Evolutionary conservation across 2,797 vertebrate species (phyloP), one percentile per base, ranked within the genome.

Genomic region (Hyperoplus lanceolatus): DNA sequence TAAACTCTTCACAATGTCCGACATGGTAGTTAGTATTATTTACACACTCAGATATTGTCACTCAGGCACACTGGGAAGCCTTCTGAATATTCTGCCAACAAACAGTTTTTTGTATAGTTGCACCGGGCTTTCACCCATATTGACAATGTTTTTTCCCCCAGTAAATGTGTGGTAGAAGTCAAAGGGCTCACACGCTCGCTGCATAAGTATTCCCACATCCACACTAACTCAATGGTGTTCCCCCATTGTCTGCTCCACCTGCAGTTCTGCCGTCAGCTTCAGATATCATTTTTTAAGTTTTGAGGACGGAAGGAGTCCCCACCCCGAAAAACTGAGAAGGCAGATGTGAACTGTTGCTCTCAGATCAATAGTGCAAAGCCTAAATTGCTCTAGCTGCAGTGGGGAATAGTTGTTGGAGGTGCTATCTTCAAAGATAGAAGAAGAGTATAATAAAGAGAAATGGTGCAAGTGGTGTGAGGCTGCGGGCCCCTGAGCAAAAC

Each of bases 301-400:
- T 68, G 39, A 66, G 51, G 56, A 74, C 64, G 61, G 75, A 76
- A 77, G 67, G 48, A 70, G 54, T 75, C n/a, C 8, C 45, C 42
- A 48, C 46, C 50, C 15, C 73, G 73, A 78, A 62, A 86, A 79
- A 80, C 18, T 1, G 70, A 74, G 69, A 72, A 71, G 64, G 70
- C 73, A 86, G 81, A 77, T 84, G 78, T 79, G 77, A 89, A 86
- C 76, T 58, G 69, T 77, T 87, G 85, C 77, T 80, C 71, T 79
- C 36, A 84, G 87, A 91, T 88, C 89, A 90, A 84, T 86, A 84
- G 55, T 83, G 73, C 85, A 79, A 70, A 60, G 75, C 75, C 70
- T 78, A 88, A 89, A 92, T 91, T 79, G 75, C 71, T 76, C 46
- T 61, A 57, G 51, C 81, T 75, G 66, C 80, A 62, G 69, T 16